Percentiles rank a stretch among this genome's conserved stretches.
phyloP scores from a whole-genome alignment of 2,888 invertebrate genomes.

The Tetrapedia diversipes region DNA sequence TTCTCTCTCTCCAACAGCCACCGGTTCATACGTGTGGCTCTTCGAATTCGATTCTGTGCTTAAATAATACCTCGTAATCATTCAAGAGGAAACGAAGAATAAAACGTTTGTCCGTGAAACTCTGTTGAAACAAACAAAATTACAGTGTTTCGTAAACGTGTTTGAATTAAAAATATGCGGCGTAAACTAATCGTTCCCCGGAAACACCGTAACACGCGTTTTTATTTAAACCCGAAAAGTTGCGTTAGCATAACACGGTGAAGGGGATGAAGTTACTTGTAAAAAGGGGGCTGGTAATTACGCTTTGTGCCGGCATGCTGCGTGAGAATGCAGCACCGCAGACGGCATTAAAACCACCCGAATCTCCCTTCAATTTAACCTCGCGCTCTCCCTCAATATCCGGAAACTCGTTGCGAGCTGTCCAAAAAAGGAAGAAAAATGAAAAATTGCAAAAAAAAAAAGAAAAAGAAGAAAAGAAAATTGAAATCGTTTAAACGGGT shows the following conservation, averaged over 20 bases:
- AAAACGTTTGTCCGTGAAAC: no score
- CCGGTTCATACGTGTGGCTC: no score
- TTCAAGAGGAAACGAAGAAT: no score
- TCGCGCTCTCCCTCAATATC: not conserved
- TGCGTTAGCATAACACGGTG: not conserved
- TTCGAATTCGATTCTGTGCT: no score
- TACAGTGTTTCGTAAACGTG: no score
- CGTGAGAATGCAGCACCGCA: constrained; percentile 1
- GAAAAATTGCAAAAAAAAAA: not conserved
- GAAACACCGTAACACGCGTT: no score
- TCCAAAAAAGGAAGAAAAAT: not conserved
- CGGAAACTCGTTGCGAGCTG: not conserved
- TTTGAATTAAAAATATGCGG: no score
- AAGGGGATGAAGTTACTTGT: constrained; percentile 1
- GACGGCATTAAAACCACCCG: constrained; percentile 3
- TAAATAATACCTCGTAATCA: no score
- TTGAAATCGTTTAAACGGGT: not conserved
- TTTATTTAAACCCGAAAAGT: not conserved
- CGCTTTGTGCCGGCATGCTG: not conserved
- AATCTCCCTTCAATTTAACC: constrained; percentile 15
- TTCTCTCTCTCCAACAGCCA: no score
- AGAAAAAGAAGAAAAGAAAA: not conserved
- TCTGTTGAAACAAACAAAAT: no score
- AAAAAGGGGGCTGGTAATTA: constrained; percentile 9
- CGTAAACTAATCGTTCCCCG: not conserved